Base-by-base conservation (phyloP, 1,140 invertebrate genomes). In the Armadillidium nasatum region DNA sequence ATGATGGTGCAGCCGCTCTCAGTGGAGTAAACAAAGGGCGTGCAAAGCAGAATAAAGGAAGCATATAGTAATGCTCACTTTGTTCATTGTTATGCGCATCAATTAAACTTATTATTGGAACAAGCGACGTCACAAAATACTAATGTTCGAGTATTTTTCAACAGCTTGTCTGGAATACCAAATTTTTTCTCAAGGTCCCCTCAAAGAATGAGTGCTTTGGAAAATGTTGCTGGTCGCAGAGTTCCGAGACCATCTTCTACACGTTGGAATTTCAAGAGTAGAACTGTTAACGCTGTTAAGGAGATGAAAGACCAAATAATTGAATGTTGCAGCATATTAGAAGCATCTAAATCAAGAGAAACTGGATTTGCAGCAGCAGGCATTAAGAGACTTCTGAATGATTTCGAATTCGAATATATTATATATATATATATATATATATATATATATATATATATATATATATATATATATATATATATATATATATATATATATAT, bases 1-100 rank as follows among this genome's bases (percentile, higher is more conserved):
- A 84, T 76, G 82, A 84, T 74, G 80, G 83, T 71, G 83, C 83
- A 77, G 69, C 80, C 10, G 78, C 81, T n/a, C 33, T 84, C 79
- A 83, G 82, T 80, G 81, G 81, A 72, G 75, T 10, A 50, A 77
- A 71, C n/a, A 75, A 75, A 82, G 50, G 82, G 82, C 44, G 79
- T 84, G 45, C 83, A 83, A 76, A 79, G 50, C 44, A 79, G 73
- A 78, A 81, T 84, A 33, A 83, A 81, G 78, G 76, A 82, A 71
- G 78, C 71, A 71, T 83, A 82, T 78, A 79, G 79, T 71, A 74
- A 81, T 77, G 83, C 83, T 43, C 76, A 83, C 79, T 85, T 81
- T 76, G 79, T 84, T 44, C 83, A 84, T 72, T 84, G 82, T 73
- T 84, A 84, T 77, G 82, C 80, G 43, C 83, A 84, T 74, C 80